Conservation (phyloP, 2,113 vertebrate genomes). For the Apus apus region DNA sequence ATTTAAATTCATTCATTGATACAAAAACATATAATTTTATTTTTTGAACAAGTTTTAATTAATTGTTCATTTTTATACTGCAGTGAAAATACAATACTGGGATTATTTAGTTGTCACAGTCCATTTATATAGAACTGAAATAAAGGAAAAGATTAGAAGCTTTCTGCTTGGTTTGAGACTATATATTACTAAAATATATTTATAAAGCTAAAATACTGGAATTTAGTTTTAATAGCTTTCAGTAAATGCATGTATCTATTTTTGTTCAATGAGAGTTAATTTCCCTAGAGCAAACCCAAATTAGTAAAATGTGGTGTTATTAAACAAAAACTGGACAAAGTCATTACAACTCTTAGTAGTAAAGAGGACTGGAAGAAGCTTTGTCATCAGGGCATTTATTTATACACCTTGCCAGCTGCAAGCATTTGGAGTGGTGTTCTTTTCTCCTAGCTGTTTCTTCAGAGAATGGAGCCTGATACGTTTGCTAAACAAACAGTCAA, state of each 20-base stretch:
- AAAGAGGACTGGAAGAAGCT: neutral
- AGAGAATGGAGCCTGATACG: neutral
- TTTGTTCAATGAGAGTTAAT: neutral
- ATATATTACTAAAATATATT: neutral
- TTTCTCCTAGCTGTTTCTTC: neutral
- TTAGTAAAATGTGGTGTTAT: neutral
- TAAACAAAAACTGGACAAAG: neutral
- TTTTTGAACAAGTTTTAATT: neutral
- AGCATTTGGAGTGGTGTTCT: neutral
- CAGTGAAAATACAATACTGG: neutral
- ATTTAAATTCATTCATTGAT: neutral
- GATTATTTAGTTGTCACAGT: neutral
- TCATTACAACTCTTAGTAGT: neutral
- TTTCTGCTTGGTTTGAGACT: neutral
- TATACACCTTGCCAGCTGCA: neutral
- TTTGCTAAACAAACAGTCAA: neutral
- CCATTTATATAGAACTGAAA: neutral
- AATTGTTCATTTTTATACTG: neutral
- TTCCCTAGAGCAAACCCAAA: neutral
- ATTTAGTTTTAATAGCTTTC: neutral
- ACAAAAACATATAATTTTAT: neutral
- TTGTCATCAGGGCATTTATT: neutral
- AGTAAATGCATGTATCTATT: neutral
- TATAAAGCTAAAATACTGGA: neutral
- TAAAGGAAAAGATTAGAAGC: neutral